phyloP scores from a whole-genome alignment of 2,113 vertebrate genomes.

The Hippocampus abdominalis region DNA sequence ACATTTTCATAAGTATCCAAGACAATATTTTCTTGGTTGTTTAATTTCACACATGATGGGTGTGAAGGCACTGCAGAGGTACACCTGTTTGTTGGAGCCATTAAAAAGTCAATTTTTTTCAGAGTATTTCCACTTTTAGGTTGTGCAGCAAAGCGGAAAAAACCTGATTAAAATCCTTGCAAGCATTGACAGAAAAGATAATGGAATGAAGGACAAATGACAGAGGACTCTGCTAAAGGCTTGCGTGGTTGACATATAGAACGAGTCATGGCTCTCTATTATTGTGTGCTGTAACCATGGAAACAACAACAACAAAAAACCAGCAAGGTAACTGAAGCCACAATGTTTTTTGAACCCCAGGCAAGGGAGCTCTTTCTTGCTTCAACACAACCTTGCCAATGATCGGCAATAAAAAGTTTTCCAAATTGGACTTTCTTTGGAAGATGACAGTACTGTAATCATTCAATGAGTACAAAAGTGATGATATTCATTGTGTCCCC shows the following conservation, averaged over 20 bases:
- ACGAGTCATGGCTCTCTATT: background rate
- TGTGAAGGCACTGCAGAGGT: background rate
- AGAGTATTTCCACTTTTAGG: background rate
- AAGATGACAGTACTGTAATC: background rate
- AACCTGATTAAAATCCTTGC: background rate
- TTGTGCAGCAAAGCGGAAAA: background rate
- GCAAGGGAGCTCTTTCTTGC: background rate
- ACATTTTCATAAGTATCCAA: background rate
- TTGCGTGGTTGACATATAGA: background rate
- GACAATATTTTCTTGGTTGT: background rate
- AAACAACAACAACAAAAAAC: background rate
- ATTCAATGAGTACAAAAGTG: background rate
- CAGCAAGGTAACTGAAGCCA: background rate
- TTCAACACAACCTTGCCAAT: background rate
- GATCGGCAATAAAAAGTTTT: background rate
- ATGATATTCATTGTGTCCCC: background rate
- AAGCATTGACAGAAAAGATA: background rate
- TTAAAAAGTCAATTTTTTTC: background rate
- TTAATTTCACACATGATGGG: background rate
- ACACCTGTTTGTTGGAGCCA: background rate
- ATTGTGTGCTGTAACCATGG: background rate
- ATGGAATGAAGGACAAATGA: background rate
- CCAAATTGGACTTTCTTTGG: background rate
- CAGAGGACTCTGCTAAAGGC: background rate
- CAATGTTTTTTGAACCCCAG: background rate